A percentile compares a stretch with the other conserved stretches of the same genome.
phyloP scores from a whole-genome alignment of 2,113 vertebrate species.

The Hiodon tergisus region DNA sequence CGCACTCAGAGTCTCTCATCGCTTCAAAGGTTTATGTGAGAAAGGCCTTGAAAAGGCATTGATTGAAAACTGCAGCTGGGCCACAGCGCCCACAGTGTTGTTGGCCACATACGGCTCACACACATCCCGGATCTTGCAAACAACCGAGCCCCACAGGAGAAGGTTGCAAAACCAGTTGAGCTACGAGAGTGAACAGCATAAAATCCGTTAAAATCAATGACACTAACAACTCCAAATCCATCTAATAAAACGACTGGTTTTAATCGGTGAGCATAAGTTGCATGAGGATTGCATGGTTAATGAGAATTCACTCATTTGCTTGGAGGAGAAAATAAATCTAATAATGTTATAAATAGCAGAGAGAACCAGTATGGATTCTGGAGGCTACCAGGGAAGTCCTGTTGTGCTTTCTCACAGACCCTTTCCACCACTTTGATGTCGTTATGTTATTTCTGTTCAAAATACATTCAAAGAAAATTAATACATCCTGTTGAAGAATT shows the following conservation, averaged over 20 bases:
- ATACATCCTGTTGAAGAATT: too few relatives aligned
- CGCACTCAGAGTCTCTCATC: not conserved
- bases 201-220: too few relatives aligned
- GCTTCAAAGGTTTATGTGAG: not conserved
- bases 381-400: constrained; percentile 15
- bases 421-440: constrained; percentile 17
- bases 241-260: too few relatives aligned
- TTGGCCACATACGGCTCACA: not conserved
- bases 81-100: too few relatives aligned
- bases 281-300: not conserved
- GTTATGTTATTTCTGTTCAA: not conserved
- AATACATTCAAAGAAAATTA: not conserved
- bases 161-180: too few relatives aligned
- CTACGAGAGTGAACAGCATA: too few relatives aligned
- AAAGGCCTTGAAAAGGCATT: not conserved
- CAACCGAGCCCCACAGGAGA: not conserved
- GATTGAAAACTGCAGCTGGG: not conserved
- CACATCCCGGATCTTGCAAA: not conserved
- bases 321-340: not conserved
- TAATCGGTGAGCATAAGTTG: too few relatives aligned
- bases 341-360: not conserved
- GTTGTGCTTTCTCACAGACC: constrained; percentile 12
- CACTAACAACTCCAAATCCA: too few relatives aligned
- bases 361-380: not conserved
- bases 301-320: not conserved